Evolutionary conservation across 1,140 invertebrate species (phyloP), one percentile per base, ranked within the genome.

Genomic region (Linepithema humile): DNA sequence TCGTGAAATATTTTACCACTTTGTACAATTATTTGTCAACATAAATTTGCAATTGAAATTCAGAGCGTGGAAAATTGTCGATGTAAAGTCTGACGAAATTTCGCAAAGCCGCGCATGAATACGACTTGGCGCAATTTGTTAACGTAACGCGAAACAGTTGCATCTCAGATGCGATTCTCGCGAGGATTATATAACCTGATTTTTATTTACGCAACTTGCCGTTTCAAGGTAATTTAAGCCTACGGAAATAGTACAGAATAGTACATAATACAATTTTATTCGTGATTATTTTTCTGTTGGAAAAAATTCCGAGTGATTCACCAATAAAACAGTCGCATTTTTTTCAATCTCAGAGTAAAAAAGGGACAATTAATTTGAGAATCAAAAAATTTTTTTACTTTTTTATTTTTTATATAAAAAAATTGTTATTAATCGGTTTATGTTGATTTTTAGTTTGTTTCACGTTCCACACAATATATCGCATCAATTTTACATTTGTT

Each of bases 201-300:
- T 78, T 69, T 69, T 69, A 55, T 26, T 67, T 67, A 53, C 60
- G 43, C 74, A 32, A 64, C 60, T 26, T 65, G 64, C 38, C 43
- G 75, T 80, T 70, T 80, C 75, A 70, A 80, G 75, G 75, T 55
- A 57, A 55, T 43, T 70, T 35, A 12, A 2, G 2, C 15, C 40
- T 29, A 35, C 64, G 62, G 64, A 78, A 78, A 20, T 67, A 20
- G 48, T 2, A 26, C 17, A 26, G 45, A 4, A 15, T 5, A 38
- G 23, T 29, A n/a, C n/a, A n/a, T n/a, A n/a, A n/a, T n/a, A n/a
- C n/a, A n/a, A n/a, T 40, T 64, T 20, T 40, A 48, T 1, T 10
- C 12, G 35, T 23, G 35, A n/a, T n/a, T n/a, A n/a, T n/a, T n/a
- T n/a, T n/a, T n/a, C n/a, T n/a, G n/a, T n/a, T n/a, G n/a, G n/a